Percentiles rank a stretch among this genome's conserved stretches.
phyloP scores from a whole-genome alignment of 2,797 vertebrate species.

The Pelochelys cantorii region DNA sequence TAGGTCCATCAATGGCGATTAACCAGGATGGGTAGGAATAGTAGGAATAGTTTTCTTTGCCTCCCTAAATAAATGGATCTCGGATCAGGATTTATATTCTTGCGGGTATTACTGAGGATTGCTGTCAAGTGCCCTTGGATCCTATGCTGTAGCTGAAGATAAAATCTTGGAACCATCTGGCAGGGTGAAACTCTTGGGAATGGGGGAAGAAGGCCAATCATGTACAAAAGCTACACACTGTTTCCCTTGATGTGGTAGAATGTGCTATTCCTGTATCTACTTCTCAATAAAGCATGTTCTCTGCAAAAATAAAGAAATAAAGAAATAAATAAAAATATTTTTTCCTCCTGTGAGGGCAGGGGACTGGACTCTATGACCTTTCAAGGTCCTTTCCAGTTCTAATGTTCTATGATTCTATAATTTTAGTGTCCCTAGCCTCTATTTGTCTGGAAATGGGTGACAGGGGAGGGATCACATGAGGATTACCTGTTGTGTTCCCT shows the following conservation, averaged over 20 bases:
- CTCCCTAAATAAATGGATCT: neutral
- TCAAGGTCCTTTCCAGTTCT: too few species aligned
- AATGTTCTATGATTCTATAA: too few species aligned
- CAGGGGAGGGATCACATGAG: too few species aligned
- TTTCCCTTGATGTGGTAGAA: conserved; percentile 75
- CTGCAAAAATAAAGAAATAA: conserved; percentile 37
- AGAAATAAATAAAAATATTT: too few species aligned
- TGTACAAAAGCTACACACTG: conserved; percentile 65
- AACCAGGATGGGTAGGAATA: too few species aligned
- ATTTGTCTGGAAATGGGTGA: too few species aligned
- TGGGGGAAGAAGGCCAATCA: conserved; percentile 64
- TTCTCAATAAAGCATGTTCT: conserved; percentile 86
- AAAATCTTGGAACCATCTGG: conserved; percentile 51
- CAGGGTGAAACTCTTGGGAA: conserved; percentile 65
- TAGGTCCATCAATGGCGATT: too few species aligned
- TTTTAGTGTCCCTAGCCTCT: too few species aligned
- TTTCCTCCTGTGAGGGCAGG: too few species aligned
- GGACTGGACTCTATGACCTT: too few species aligned
- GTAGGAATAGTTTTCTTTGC: neutral
- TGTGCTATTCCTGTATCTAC: conserved; percentile 77
- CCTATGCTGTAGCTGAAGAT: conserved; percentile 13
- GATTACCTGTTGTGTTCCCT: too few species aligned
- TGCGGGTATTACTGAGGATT: conserved; percentile 52
- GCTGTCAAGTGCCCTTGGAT: conserved; percentile 34
- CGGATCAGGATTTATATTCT: neutral